Percentiles rank a stretch among this genome's conserved stretches.
Evolutionary conservation across 2,888 invertebrate species (phyloP).

Genomic region (Alviniconcha strummeri): DNA sequence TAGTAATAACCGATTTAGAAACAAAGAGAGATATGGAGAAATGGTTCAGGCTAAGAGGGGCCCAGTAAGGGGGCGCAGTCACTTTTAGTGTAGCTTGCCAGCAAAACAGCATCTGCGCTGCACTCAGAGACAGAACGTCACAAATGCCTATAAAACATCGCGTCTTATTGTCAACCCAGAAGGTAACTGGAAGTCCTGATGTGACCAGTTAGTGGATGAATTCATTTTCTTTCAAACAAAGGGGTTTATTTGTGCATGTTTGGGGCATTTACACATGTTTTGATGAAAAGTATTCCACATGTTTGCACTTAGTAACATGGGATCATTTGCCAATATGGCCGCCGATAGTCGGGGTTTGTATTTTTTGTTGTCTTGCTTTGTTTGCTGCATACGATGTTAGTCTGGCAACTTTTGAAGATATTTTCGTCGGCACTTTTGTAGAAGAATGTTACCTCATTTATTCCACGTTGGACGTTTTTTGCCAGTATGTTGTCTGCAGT

Average conservation of each 20-base stretch:
- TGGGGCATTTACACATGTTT: constrained; percentile 22
- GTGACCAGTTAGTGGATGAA: constrained; percentile 15
- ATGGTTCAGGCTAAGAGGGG: constrained; percentile 19
- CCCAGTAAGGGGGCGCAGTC: constrained; percentile 28
- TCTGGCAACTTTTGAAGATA: background rate
- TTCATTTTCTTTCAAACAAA: background rate
- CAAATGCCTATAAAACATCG: background rate
- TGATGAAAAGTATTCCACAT: constrained; percentile 26
- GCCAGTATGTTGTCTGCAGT: constrained; percentile 12
- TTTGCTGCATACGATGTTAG: background rate
- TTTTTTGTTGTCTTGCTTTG: constrained; percentile 17
- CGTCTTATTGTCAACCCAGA: constrained; percentile 1
- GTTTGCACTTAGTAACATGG: constrained; percentile 34
- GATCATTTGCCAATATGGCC: constrained; percentile 33
- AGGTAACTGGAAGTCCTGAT: constrained; percentile 6
- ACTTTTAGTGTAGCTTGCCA: constrained; percentile 19
- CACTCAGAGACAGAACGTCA: constrained; percentile 17
- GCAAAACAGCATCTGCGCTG: constrained; percentile 35
- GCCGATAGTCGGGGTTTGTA: constrained; percentile 16
- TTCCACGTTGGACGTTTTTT: background rate
- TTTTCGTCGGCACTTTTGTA: background rate
- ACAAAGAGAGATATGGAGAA: constrained; percentile 20
- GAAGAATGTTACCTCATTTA: background rate
- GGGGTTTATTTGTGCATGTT: constrained; percentile 23
- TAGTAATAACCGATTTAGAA: constrained; percentile 2